Base-by-base conservation (phyloP, 2,888 invertebrate genomes). In the Tipula vernalis region DNA sequence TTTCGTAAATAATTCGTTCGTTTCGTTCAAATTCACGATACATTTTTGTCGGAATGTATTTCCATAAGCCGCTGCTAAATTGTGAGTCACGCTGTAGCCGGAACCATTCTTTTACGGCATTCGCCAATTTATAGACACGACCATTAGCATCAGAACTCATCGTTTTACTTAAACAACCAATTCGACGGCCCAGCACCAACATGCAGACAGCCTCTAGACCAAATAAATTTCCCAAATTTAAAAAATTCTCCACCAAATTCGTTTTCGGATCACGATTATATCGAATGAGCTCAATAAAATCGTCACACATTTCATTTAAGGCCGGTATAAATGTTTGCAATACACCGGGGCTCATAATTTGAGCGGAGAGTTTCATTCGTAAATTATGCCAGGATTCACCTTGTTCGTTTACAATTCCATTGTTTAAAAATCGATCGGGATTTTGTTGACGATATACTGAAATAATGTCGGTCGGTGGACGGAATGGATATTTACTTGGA, bases 21-120 rank as follows among this genome's bases (percentile, higher is more conserved):
- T 95, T 95, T 88, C 93, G 91, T 13, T 94, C 94, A 88, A 97
- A 94, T 4, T 94, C 93, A 86, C 92, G 93, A 90, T 97, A 97
- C 0, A 95, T 93, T 86, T 93, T 91, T 0, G 96, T 96, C 0
- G 95, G 94, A 15, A 95, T 93, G 87, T 96, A 93, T 91, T 97
- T 97, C 97, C 97, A 97, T 87, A 96, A 91, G 0, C 96, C 96
- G 51, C 96, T 93, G 0, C 96, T 96, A 90, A 95, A 97, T 91
- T 95, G 96, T 0, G 96, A 96, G 90, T 97, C 97, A 87, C 96
- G 93, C 88, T 95, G 95, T 0, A 96, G 95, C 85, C 95, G 93
- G 90, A 97, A 97, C 89, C 96, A 94, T 71, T 95, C 93, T 89
- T 96, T 95, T 2, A 96, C 95, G 0, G 96, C 95, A n/a, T 94